Conservation (phyloP, 2,113 vertebrate genomes). For the Tautogolabrus adspersus region DNA sequence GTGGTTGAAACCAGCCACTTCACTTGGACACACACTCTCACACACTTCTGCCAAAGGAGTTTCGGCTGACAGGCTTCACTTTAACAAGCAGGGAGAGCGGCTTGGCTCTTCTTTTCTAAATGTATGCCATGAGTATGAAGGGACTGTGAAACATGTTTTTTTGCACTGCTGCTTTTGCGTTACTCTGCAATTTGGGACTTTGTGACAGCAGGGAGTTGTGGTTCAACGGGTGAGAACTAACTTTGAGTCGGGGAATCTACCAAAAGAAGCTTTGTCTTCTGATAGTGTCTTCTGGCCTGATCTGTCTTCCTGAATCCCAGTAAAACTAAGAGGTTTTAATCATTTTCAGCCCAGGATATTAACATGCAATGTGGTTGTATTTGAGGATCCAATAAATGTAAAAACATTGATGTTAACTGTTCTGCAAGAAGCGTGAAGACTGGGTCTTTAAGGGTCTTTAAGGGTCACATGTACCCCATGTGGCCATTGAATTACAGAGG, state of each 20-base stretch:
- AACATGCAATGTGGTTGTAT: constrained; percentile 4
- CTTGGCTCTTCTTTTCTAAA: constrained; percentile 40
- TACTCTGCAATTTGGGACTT: constrained; percentile 29
- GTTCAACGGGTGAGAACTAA: constrained; percentile 6
- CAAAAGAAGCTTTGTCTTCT: constrained; percentile 4
- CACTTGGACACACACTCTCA: constrained; percentile 30
- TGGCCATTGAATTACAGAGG: neutral
- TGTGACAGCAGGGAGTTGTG: constrained; percentile 7
- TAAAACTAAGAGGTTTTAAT: neutral
- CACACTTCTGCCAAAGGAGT: constrained; percentile 46
- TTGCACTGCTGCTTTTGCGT: constrained; percentile 53
- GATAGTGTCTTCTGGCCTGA: constrained; percentile 26
- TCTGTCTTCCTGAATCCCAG: neutral
- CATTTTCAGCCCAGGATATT: constrained; percentile 28
- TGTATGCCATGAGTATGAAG: constrained; percentile 22
- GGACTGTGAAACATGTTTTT: constrained; percentile 35
- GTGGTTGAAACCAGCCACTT: constrained; percentile 64
- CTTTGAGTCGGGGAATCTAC: neutral
- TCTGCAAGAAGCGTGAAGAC: constrained; percentile 15
- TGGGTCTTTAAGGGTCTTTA: neutral
- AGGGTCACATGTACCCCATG: neutral
- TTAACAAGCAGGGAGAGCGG: constrained; percentile 44
- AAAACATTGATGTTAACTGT: constrained; percentile 14
- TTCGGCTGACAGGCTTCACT: constrained; percentile 32
- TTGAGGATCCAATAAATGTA: neutral